A percentile compares a stretch with the other conserved stretches of the same genome.
phyloP scores from a whole-genome alignment of 2,888 invertebrate genomes.

The Brachycybe producta region DNA sequence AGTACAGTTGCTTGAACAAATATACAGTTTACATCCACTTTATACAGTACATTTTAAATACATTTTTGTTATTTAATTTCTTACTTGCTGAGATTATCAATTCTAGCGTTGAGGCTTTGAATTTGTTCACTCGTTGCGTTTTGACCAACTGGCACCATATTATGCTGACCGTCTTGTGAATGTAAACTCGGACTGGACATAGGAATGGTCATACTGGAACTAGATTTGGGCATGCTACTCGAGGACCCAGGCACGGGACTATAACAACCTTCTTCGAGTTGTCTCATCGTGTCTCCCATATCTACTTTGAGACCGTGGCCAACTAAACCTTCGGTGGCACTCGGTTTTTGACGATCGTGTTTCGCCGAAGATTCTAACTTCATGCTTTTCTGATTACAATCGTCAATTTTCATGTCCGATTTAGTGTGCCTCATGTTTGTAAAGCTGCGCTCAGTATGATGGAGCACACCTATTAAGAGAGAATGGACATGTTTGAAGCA shows the following conservation, averaged over 20 bases:
- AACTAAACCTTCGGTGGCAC: slow-evolving; percentile 1
- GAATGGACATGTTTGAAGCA: not conserved
- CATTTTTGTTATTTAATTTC: too few species aligned
- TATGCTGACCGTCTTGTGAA: slow-evolving; percentile 4
- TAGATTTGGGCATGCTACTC: slow-evolving; percentile 11
- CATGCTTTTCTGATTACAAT: not conserved
- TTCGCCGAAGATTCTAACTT: too few species aligned
- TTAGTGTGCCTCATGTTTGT: slow-evolving; percentile 57
- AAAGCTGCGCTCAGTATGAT: slow-evolving; percentile 76
- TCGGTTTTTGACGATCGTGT: too few species aligned
- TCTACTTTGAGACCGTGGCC: not conserved
- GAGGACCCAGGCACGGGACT: not conserved
- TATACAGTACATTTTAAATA: too few species aligned
- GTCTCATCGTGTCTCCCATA: not conserved
- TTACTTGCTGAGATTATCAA: slow-evolving; percentile 54
- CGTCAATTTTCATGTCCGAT: slow-evolving; percentile 21
- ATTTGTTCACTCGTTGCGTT: not conserved
- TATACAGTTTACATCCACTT: too few species aligned
- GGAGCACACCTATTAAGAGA: slow-evolving; percentile 57
- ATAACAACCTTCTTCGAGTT: not conserved
- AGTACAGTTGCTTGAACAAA: too few species aligned
- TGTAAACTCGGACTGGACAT: slow-evolving; percentile 16
- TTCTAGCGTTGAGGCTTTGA: slow-evolving; percentile 42
- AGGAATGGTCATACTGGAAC: slow-evolving; percentile 18
- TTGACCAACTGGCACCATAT: not conserved